phyloP scores from a whole-genome alignment of 2,888 invertebrate genomes.

The Thalpophila matura region DNA sequence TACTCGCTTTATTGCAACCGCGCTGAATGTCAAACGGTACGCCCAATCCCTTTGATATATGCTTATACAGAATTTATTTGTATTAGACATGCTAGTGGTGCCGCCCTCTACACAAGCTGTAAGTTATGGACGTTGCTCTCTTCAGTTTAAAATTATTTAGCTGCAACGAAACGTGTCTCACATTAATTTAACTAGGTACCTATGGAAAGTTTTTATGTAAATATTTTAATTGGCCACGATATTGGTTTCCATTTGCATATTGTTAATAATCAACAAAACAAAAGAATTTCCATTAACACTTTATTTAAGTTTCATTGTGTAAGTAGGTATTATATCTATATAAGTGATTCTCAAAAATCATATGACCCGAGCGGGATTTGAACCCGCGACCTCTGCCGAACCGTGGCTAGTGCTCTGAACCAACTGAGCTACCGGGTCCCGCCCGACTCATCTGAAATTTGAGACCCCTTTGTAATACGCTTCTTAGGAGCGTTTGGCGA shows the following conservation, averaged over 20 bases:
- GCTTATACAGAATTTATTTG: conserved; percentile 57
- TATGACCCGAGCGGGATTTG: too few relatives aligned
- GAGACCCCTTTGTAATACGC: too few relatives aligned
- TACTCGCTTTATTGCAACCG: conserved; percentile 78
- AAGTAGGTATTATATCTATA: too few relatives aligned
- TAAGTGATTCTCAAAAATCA: too few relatives aligned
- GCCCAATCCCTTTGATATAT: conserved; percentile 71
- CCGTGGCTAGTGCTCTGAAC: too few relatives aligned
- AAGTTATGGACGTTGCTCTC: conserved; percentile 18
- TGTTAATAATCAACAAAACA: conserved; percentile 28
- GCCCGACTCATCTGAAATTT: too few relatives aligned
- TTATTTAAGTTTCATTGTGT: conserved; percentile 20
- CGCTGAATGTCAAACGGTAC: conserved; percentile 83
- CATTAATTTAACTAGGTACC: conserved; percentile 10
- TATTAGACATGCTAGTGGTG: conserved; percentile 44
- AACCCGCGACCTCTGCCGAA: too few relatives aligned
- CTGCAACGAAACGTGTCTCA: conserved; percentile 21
- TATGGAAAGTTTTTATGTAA: conserved; percentile 30
- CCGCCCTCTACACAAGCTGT: conserved; percentile 31
- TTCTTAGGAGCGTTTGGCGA: too few relatives aligned
- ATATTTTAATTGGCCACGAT: conserved; percentile 31
- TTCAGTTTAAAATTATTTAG: conserved; percentile 17
- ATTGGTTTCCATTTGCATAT: conserved; percentile 47
- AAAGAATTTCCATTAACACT: conserved; percentile 29
- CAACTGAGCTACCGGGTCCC: too few relatives aligned